phyloP scores from a whole-genome alignment of 2,888 invertebrate genomes.

The Campoletis raptor region DNA sequence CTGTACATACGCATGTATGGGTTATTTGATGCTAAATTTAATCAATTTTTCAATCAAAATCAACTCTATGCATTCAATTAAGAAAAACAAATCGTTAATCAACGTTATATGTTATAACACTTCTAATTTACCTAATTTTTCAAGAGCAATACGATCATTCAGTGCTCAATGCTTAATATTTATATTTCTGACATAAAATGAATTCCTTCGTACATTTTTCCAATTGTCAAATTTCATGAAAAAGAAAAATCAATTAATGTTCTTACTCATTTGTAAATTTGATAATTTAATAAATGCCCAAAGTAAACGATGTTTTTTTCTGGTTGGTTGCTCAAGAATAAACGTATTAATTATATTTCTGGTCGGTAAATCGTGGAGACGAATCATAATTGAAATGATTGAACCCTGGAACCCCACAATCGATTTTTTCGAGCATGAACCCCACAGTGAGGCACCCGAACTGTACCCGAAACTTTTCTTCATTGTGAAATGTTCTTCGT shows the following conservation, averaged over 20 bases:
- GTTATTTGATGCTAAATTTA: slow-evolving; percentile 3
- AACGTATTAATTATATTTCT: neutral
- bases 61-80: neutral
- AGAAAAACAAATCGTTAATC: neutral
- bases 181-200: neutral
- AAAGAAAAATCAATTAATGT: neutral
- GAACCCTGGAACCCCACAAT: neutral
- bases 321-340: neutral
- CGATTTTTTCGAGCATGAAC: neutral
- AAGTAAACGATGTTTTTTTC: neutral
- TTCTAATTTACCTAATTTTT: neutral
- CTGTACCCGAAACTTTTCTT: neutral
- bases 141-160: neutral
- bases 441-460: neutral
- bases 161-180: neutral
- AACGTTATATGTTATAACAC: neutral
- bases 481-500: neutral
- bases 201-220: neutral
- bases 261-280: neutral
- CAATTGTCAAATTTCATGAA: neutral
- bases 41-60: neutral
- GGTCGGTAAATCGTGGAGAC: neutral
- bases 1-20: slow-evolving; percentile 5
- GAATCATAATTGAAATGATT: neutral
- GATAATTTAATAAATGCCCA: neutral